Evolutionary conservation across 2,888 invertebrate genomes (phyloP), one percentile per base, ranked within the genome.

Genomic region (Platynereis dumerilii): DNA sequence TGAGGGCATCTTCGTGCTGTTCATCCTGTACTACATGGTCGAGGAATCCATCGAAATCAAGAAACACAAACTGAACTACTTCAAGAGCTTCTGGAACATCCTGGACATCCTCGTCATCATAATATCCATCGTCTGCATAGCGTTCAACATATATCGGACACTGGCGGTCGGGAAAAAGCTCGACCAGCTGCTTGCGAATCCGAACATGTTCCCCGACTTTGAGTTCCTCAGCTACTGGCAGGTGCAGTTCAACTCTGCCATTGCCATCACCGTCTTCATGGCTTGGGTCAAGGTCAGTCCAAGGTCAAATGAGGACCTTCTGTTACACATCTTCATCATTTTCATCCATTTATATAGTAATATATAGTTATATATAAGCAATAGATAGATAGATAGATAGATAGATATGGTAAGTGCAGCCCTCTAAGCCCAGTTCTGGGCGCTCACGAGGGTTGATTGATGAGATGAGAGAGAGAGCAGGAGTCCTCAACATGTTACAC

Each of bases 231-330:
- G 87, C 28, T 86, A 86, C 73, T 87, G 88, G 82, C 88, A 90
- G 74, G 82, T 83, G 3, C 81, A 86, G 54, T 89, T 88, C 77
- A 87, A 88, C 75, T 87, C 88, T 74, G 84, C 87, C 52, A 85
- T 89, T 69, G 90, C 89, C 0, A 79, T 90, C 17, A 85, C 88
- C 45, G 86, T 89, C 10, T 91, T 91, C 83, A 83, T 91, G 28
- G 87, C 89, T 0, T 91, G 90, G 88, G 87, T 91, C 59, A 91
- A 91, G 82, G 86, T 85, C 71, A 44, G 65, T 28, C 17, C 22
- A 34, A 34, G 5, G 34, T 34, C 34, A 34, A 34, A 34, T 34
- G 12, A 7, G 5, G 34, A 34, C 34, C 34, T 34, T 34, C 12
- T 34, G n/a, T 42, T 10, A 42, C 42, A 42, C 17, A 42, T 42